Percentiles rank a stretch among this genome's conserved stretches.
Evolutionary conservation across 2,797 vertebrate species (phyloP).

Genomic region (Oryzias dopingdopingensis): DNA sequence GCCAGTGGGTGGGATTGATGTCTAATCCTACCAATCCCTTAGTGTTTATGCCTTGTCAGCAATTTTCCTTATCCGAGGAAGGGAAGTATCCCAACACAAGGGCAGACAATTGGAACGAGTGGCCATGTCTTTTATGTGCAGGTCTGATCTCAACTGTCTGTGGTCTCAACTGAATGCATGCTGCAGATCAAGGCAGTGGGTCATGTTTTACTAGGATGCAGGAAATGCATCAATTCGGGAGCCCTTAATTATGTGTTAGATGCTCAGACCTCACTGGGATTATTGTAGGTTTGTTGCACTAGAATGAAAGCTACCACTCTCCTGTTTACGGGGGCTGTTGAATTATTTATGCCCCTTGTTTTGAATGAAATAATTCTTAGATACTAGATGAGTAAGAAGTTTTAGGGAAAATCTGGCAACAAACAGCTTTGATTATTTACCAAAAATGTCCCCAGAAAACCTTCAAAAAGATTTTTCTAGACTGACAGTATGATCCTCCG

Average conservation of each 20-base stretch:
- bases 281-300: too few species aligned
- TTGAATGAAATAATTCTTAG: too few species aligned
- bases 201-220: conserved; percentile 22
- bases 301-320: too few species aligned
- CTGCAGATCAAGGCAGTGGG: conserved; percentile 31
- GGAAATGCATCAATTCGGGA: conserved; percentile 13
- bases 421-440: conserved; percentile 34
- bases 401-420: conserved; percentile 19
- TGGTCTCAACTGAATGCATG: conserved; percentile 6
- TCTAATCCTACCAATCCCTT: conserved; percentile 67
- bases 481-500: conserved; percentile 25
- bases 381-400: conserved; percentile 7
- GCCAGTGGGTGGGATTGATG: conserved; percentile 39
- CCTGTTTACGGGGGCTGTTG: neutral
- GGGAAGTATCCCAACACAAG: conserved; percentile 33
- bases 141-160: neutral
- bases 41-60: conserved; percentile 68
- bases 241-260: conserved; percentile 8
- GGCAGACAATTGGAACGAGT: conserved; percentile 37
- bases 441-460: conserved; percentile 2
- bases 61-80: conserved; percentile 56
- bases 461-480: conserved; percentile 35
- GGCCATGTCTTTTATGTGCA: conserved; percentile 25
- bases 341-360: neutral
- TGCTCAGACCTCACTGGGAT: neutral